These are phyloP conservation scores for Netelia fuscicornis DNA, from an alignment of 2,888 invertebrate species.

Conservation along the genomic window DNA sequence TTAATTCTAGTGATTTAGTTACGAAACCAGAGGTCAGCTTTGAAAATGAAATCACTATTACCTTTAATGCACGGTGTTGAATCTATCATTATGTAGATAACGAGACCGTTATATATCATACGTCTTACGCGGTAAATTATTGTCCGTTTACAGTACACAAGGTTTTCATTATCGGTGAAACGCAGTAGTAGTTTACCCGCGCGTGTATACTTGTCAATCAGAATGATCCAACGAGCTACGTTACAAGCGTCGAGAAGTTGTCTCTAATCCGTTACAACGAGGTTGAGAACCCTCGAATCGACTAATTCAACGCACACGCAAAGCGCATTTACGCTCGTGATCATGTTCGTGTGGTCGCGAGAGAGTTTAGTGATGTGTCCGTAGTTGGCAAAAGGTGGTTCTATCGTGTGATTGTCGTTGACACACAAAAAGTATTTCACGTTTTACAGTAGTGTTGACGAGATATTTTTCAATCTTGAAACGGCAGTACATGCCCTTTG, in stretches of 20 bases:
- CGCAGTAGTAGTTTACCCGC: not conserved
- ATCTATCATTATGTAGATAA: no score
- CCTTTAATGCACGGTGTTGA: no score
- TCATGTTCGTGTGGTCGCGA: not conserved
- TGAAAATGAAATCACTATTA: no score
- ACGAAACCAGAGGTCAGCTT: no score
- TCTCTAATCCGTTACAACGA: not conserved
- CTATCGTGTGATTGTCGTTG: conserved; percentile 12
- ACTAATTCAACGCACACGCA: not conserved
- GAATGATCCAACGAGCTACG: not conserved
- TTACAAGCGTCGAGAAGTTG: not conserved
- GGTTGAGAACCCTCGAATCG: not conserved
- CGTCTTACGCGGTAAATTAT: not conserved
- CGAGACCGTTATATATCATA: no score
- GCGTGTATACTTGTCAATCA: not conserved
- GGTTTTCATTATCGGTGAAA: not conserved
- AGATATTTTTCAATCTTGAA: not conserved
- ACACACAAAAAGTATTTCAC: conserved; percentile 35
- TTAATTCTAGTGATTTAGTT: no score
- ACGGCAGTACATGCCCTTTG: conserved; percentile 17
- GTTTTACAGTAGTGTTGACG: not conserved
- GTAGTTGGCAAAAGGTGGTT: conserved; percentile 44
- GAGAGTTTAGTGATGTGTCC: conserved; percentile 57
- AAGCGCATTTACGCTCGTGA: not conserved
- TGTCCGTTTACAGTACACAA: not conserved